Evolutionary conservation across 2,797 vertebrate species (phyloP).

Genomic region (Nothura maculosa): DNA sequence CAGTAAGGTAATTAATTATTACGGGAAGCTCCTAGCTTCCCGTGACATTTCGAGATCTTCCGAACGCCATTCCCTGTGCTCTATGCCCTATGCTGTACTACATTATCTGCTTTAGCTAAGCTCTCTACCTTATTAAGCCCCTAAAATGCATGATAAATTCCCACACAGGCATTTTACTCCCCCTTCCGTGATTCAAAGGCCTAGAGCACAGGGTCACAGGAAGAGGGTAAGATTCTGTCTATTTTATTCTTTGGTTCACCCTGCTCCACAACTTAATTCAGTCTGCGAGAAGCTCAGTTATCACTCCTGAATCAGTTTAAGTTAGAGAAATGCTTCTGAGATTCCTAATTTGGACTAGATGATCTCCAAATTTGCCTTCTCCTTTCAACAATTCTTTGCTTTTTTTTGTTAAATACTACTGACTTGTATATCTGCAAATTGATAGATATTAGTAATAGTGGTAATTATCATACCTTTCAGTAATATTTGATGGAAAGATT

Average conservation of each 20-base stretch:
- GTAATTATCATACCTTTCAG: background rate
- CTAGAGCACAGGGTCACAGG: rapidly evolving
- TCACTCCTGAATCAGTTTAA: background rate
- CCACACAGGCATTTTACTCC: background rate
- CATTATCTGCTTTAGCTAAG: too few relatives aligned
- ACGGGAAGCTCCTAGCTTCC: too few relatives aligned
- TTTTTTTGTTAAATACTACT: background rate
- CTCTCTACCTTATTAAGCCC: too few relatives aligned
- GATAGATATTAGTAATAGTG: background rate
- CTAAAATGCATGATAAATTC: too few relatives aligned
- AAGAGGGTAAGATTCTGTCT: background rate
- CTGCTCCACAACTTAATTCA: background rate
- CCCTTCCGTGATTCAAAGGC: background rate
- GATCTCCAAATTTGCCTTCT: background rate
- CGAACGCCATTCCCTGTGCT: too few relatives aligned
- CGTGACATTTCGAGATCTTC: too few relatives aligned
- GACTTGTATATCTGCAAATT: background rate
- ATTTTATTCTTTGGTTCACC: background rate
- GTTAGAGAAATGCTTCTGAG: background rate
- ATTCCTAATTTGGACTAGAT: background rate
- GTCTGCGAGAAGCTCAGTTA: background rate
- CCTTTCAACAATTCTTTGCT: background rate
- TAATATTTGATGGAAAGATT: background rate
- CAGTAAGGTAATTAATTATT: too few relatives aligned
- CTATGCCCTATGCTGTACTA: too few relatives aligned